A percentile compares a stretch with the other conserved stretches of the same genome.
phyloP scores from a whole-genome alignment of 2,797 vertebrate genomes.

The Mastacembelus armatus region DNA sequence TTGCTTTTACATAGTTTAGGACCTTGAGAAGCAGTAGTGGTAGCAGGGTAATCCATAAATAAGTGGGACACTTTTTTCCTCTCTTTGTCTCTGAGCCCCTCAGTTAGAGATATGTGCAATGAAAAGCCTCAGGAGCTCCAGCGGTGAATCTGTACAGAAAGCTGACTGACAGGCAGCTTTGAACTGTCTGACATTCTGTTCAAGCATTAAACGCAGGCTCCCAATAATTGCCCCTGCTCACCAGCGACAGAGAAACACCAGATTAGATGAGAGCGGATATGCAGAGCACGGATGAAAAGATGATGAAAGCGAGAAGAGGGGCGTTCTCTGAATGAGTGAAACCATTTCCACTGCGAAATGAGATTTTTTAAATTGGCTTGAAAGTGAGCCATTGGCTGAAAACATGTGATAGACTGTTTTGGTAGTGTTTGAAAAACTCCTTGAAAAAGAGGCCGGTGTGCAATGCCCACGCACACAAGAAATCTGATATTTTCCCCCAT shows the following conservation, averaged over 20 bases:
- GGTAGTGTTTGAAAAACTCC: constrained; percentile 39
- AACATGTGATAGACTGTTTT: constrained; percentile 57
- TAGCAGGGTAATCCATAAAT: constrained; percentile 51
- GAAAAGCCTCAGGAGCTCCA: constrained; percentile 57
- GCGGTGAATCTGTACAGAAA: constrained; percentile 55
- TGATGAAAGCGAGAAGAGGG: constrained; percentile 59
- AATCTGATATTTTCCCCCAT: constrained; percentile 75
- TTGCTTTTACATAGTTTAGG: constrained; percentile 12
- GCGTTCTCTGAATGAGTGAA: constrained; percentile 51
- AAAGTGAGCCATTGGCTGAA: constrained; percentile 59
- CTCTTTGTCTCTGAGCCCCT: constrained; percentile 58
- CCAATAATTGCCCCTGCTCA: constrained; percentile 76
- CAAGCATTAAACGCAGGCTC: constrained; percentile 68
- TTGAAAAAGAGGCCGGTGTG: constrained; percentile 31
- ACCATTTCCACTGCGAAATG: constrained; percentile 53
- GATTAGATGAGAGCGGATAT: constrained; percentile 75
- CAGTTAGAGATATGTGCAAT: constrained; percentile 44
- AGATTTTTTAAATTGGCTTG: constrained; percentile 66
- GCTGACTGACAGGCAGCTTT: constrained; percentile 77
- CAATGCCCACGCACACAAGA: constrained; percentile 58
- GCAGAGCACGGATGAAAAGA: constrained; percentile 69
- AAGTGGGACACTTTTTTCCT: constrained; percentile 41
- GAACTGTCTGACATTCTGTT: constrained; percentile 75
- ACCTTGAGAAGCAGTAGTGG: constrained; percentile 29
- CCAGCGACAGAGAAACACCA: constrained; percentile 63